Base-by-base conservation (phyloP, 2,888 invertebrate species). In the Hetaerina titia region DNA sequence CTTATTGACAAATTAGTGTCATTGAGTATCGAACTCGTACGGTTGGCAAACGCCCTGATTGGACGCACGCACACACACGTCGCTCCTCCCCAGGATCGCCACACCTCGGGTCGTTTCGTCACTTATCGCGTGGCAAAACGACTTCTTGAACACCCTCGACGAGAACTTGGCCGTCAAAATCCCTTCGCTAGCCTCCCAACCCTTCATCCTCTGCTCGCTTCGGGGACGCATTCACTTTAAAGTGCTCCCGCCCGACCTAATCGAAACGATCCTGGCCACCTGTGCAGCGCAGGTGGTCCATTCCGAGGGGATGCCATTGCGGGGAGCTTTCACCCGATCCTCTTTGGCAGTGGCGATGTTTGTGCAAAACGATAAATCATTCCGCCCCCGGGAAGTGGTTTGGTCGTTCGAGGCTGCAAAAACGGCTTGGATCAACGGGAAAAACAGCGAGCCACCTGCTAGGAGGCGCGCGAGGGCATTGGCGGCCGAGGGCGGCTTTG, bases 261-360 rank as follows among this genome's bases (percentile, higher is more conserved):
- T 81, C 25, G 81, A 25, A 31, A 22, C 69, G 22, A 11, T 31
- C 69, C n/a, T 31, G 31, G 0, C 25, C 81, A 81, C 81, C 81
- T 81, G 81, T 25, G 22, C 31, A 9, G 81, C 81, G 31, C 81
- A 81, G 81, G 81, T 81, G 81, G 31, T 81, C 81, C 81, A 81
- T 81, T 31, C 6, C 81, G 11, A 13, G 81, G 31, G 6, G 31
- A 81, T 13, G 25, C 31, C 81, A 22, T 25, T 69, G 4, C 13
- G 31, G n/a, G n/a, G 7, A 81, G 81, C 81, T 81, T 81, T 81
- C 81, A 81, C 81, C 81, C 81, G 81, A 69, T 22, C 69, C 69
- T 22, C 69, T 69, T 11, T 81, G 81, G 81, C 81, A 81, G 31
- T 22, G 81, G 81, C 81, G 31, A 81, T 81, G 81, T 81, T 31